Evolutionary conservation across 2,113 vertebrate species (phyloP), one percentile per base, ranked within the genome.

Genomic region (Engraulis encrasicolus): DNA sequence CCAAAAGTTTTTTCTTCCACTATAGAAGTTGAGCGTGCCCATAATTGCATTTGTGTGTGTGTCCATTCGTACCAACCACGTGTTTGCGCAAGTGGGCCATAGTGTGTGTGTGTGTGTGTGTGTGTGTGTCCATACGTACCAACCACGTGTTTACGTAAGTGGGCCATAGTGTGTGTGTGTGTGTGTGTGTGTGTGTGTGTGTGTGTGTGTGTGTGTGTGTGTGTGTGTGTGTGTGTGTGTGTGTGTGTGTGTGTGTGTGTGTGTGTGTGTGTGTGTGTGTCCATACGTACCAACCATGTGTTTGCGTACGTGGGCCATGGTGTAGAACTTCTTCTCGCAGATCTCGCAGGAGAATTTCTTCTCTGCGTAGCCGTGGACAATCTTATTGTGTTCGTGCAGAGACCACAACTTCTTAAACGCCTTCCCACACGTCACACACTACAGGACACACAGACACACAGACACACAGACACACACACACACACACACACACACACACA

Each of bases 371-470:
- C 97, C 97, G 0, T 99, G 97, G 83, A 99, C 97, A 0, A 97
- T 97, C 92, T 99, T 99, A 92, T 97, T 98, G 86, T 99, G 97
- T 86, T 98, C 97, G 0, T 99, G 97, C 40, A 98, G 91, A 0
- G 97, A 98, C 97, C 97, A 98, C 80, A 98, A 96, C 94, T 98
- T 98, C 94, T 99, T 99, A 91, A 99, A 99, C 1, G 95, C 97
- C 89, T 99, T 99, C 85, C 97, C 97, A 0, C 98, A 99, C 0
- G 97, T 97, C 52, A 96, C 93, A 0, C 98, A 99, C 98, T 99
- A 91, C n/a, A 14, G 79, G 5, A 71, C 58, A 66, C 37, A 80
- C 27, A 74, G 12, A 74, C 66, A 74, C 66, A 2, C 11, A 74
- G 61, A 34, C 61, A 17, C 66, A 34, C 66, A 74, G 34, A 34